Percentiles rank a stretch among this genome's conserved stretches.
These are phyloP conservation scores for Caenorhabditis auriculariae DNA, from an alignment of 2,888 invertebrate genomes.

Conservation along the genomic window DNA sequence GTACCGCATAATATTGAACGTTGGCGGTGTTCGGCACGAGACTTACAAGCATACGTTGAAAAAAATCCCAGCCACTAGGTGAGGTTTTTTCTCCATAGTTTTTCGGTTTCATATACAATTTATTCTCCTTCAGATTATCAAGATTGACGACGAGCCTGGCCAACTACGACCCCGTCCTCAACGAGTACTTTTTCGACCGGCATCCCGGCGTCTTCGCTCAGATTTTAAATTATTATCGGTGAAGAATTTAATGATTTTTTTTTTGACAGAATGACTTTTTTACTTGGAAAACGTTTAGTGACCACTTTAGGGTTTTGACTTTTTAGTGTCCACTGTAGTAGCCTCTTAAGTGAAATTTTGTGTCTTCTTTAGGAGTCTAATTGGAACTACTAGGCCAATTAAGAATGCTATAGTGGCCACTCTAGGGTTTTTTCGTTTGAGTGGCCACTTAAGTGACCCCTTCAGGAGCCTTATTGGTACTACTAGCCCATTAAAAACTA, in stretches of 20 bases:
- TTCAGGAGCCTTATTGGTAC: no score
- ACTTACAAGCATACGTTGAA: constrained; percentile 73
- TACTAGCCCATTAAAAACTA: no score
- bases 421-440: no score
- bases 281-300: no score
- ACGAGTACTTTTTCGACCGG: constrained; percentile 97
- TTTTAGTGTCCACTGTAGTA: no score
- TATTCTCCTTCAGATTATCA: constrained; percentile 27
- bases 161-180: constrained; percentile 97
- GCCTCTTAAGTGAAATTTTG: no score
- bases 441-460: no score
- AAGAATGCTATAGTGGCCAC: no score
- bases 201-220: constrained; percentile 84
- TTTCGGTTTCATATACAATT: constrained; percentile 5
- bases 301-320: no score
- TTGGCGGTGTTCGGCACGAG: constrained; percentile 90
- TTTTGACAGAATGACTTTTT: not conserved
- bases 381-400: no score
- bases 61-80: constrained; percentile 83
- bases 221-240: constrained; percentile 85
- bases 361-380: no score
- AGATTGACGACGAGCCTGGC: constrained; percentile 88
- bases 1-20: constrained; percentile 89
- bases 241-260: constrained; percentile 4
- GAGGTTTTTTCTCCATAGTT: constrained; percentile 3